Evolutionary conservation across 2,797 vertebrate genomes (phyloP).

Genomic region (Menidia menidia): DNA sequence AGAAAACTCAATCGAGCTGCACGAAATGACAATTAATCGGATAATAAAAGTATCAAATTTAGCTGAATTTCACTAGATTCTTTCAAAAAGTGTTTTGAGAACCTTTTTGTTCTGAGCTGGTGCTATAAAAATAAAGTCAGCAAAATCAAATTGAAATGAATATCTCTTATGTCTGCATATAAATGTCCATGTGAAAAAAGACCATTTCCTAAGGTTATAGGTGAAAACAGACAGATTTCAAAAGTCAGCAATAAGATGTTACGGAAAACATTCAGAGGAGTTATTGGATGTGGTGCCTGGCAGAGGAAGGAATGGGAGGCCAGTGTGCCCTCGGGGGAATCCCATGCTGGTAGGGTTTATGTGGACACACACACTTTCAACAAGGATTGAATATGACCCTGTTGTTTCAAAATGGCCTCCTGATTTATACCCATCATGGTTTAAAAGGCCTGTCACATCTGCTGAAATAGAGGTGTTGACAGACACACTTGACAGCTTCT

Average conservation of each 20-base stretch:
- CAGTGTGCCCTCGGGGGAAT: conserved; percentile 62
- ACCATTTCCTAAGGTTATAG: neutral
- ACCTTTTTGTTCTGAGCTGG: neutral
- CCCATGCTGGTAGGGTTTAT: conserved; percentile 79
- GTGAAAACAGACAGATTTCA: neutral
- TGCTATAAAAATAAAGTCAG: no score
- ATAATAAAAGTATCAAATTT: no score
- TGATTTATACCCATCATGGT: conserved; percentile 85
- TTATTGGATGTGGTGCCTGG: conserved; percentile 50
- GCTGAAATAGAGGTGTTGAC: conserved; percentile 85
- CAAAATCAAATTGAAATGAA: neutral
- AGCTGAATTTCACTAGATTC: no score
- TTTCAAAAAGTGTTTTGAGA: neutral
- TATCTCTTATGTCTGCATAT: neutral
- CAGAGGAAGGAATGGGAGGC: conserved; percentile 48
- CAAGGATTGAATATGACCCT: conserved; percentile 81
- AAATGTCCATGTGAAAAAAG: neutral
- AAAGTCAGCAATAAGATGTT: conserved; percentile 26
- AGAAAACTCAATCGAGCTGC: no score
- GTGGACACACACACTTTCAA: conserved; percentile 75
- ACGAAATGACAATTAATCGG: no score
- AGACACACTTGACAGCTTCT: conserved; percentile 80
- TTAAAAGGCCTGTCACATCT: conserved; percentile 79
- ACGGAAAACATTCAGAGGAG: conserved; percentile 37
- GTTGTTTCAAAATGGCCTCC: conserved; percentile 83